A percentile compares a stretch with the other conserved stretches of the same genome.
These are phyloP conservation scores for Alces alces DNA, from an alignment of 2,113 vertebrate genomes.

Conservation along the genomic window DNA sequence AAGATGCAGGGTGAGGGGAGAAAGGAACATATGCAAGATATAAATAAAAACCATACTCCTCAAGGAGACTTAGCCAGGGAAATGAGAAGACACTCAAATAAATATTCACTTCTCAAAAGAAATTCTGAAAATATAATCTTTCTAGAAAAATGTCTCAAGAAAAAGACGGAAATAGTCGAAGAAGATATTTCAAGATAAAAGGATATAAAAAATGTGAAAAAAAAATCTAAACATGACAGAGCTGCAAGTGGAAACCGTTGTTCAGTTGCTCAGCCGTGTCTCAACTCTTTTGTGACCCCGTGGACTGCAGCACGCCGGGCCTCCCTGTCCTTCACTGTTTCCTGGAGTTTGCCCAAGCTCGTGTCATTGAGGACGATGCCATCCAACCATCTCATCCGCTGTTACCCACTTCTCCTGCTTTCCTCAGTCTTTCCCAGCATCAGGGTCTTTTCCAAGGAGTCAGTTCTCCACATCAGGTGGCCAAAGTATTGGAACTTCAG, in stretches of 20 bases:
- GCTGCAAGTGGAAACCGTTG: background rate
- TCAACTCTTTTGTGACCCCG: background rate
- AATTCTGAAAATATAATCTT: background rate
- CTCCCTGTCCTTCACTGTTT: background rate
- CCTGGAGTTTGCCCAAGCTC: background rate
- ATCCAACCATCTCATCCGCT: background rate
- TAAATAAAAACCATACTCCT: background rate
- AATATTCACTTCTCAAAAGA: background rate
- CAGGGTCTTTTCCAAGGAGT: background rate
- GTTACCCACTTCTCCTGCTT: background rate
- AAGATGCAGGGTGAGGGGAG: background rate
- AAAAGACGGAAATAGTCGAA: background rate
- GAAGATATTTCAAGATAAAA: background rate
- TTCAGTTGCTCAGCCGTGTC: accelerated
- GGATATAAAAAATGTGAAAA: background rate
- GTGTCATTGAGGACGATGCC: background rate
- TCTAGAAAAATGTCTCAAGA: background rate
- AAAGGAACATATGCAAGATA: background rate
- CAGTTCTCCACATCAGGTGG: background rate
- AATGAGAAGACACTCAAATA: background rate
- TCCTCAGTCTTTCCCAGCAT: background rate
- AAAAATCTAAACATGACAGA: background rate
- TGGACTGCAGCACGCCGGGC: background rate
- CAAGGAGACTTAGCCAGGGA: background rate
- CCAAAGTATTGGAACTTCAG: background rate